Conservation (phyloP, 92 coral and sea anemone genomes). For the Diadumene lineata region DNA sequence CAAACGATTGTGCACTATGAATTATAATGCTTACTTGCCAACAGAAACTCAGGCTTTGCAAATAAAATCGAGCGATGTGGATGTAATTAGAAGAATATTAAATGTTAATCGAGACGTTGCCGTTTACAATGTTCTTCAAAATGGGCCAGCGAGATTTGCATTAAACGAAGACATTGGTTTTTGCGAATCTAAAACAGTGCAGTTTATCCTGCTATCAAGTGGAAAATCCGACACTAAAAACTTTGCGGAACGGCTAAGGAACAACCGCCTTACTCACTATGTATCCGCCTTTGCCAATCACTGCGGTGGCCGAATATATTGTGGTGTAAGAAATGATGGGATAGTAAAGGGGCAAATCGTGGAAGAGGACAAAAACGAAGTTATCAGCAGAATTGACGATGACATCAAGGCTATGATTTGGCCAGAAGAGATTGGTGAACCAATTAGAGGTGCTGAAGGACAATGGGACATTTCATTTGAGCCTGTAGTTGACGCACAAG, state of each 20-base stretch:
- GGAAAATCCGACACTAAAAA: slow-evolving; percentile 6
- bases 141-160: slow-evolving; percentile 14
- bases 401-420: slow-evolving; percentile 38
- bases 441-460: slow-evolving; percentile 31
- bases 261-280: slow-evolving; percentile 16
- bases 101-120: slow-evolving; percentile 26
- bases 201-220: slow-evolving; percentile 18
- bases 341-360: slow-evolving; percentile 35
- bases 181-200: slow-evolving; percentile 16
- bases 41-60: slow-evolving; percentile 26
- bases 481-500: slow-evolving; percentile 37
- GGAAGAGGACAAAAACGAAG: slow-evolving; percentile 19
- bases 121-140: slow-evolving; percentile 19
- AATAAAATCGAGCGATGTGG: slow-evolving; percentile 10
- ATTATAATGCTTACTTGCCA: slow-evolving; percentile 33
- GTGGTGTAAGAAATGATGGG: slow-evolving; percentile 31
- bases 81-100: slow-evolving; percentile 13
- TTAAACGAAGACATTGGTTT: slow-evolving; percentile 7
- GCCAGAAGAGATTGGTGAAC: slow-evolving; percentile 22
- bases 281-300: slow-evolving; percentile 52
- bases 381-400: slow-evolving; percentile 13
- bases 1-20: neutral
- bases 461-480: slow-evolving; percentile 57
- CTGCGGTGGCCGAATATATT: slow-evolving; percentile 41
- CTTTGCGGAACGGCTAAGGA: slow-evolving; percentile 13